phyloP scores from a whole-genome alignment of 92 coral and sea anemone species.

The Pocillopora meandrina region DNA sequence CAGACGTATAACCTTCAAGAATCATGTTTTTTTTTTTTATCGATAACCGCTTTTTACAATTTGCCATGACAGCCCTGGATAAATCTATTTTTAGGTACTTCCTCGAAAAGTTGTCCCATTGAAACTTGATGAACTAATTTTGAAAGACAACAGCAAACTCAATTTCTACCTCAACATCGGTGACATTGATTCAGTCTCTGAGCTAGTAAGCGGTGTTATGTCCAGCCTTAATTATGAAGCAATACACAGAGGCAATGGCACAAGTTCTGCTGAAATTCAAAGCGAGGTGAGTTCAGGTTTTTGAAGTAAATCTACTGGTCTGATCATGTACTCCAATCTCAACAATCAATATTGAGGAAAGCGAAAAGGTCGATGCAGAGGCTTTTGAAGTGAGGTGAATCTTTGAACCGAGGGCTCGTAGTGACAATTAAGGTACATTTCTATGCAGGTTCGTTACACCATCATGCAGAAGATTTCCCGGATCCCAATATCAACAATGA shows the following conservation, averaged over 20 bases:
- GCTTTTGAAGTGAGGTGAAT: too few species aligned
- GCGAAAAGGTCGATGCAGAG: too few species aligned
- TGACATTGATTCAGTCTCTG: conserved; percentile 60
- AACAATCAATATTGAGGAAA: not conserved
- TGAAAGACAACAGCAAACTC: conserved; percentile 43
- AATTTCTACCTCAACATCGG: conserved; percentile 58
- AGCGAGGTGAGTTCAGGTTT: conserved; percentile 11
- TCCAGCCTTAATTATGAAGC: conserved; percentile 57
- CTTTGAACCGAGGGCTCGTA: too few species aligned
- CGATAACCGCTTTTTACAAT: too few species aligned
- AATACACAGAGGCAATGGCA: not conserved
- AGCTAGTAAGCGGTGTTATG: conserved; percentile 59
- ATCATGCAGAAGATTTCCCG: conserved; percentile 56
- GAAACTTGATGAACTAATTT: conserved; percentile 24
- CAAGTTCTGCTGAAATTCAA: conserved; percentile 1
- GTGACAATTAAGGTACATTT: not conserved
- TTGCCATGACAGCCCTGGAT: not conserved
- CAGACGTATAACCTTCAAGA: too few species aligned
- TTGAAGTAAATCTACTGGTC: not conserved
- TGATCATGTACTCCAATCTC: too few species aligned
- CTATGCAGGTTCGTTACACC: conserved; percentile 48
- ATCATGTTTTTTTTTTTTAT: too few species aligned
- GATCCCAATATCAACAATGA: conserved; percentile 51
- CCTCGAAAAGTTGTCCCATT: conserved; percentile 29
- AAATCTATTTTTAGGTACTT: conserved; percentile 32